A percentile compares a stretch with the other conserved stretches of the same genome.
These are phyloP conservation scores for Perithous albicinctus DNA, from an alignment of 2,888 invertebrate species.

Conservation along the genomic window DNA sequence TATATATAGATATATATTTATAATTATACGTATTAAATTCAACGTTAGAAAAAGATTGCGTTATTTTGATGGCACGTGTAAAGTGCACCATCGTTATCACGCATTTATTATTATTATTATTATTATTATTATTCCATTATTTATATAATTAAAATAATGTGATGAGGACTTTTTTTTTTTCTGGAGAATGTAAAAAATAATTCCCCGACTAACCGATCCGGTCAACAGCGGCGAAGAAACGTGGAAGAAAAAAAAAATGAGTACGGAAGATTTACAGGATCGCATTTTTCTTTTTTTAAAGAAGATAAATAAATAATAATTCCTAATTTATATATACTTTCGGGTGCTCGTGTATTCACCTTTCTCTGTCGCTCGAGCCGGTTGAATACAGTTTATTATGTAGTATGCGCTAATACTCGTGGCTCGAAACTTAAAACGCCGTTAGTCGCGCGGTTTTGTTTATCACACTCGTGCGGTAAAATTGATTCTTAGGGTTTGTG, in stretches of 20 bases:
- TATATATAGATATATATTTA: constrained; percentile 36
- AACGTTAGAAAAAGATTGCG: constrained; percentile 51
- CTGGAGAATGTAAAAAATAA: not conserved
- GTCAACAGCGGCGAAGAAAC: constrained; percentile 5
- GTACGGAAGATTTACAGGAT: constrained; percentile 13
- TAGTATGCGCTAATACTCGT: constrained; percentile 27
- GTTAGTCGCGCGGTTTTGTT: not conserved
- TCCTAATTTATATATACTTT: constrained; percentile 18
- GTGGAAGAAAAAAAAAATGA: not conserved
- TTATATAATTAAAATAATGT: not conserved
- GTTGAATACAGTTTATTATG: constrained; percentile 19
- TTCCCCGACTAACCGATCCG: not conserved
- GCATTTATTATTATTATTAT: constrained; percentile 9
- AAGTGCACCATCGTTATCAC: constrained; percentile 38
- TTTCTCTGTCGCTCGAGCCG: not conserved
- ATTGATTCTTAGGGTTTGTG: too few relatives aligned
- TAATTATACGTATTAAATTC: constrained; percentile 45
- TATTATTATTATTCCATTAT: constrained; percentile 22
- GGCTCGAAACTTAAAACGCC: constrained; percentile 8
- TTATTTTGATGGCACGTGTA: constrained; percentile 19
- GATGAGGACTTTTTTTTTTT: not conserved
- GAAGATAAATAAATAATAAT: constrained; percentile 25
- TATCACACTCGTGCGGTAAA: not conserved
- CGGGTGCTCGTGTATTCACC: not conserved
- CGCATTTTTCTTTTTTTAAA: not conserved